Conservation (phyloP, 2,888 invertebrate species). For the Epinotia nisella region DNA sequence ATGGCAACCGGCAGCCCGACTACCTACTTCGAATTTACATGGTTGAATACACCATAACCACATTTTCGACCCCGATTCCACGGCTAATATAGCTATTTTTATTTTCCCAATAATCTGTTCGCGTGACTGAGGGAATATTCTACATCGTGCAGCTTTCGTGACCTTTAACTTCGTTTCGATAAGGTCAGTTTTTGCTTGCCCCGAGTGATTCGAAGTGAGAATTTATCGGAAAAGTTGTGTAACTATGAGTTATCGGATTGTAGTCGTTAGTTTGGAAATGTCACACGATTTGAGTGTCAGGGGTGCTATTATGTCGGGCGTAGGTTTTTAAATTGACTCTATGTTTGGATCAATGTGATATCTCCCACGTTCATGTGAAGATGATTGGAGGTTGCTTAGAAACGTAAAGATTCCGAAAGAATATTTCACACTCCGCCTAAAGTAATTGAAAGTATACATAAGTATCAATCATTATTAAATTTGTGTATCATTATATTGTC, state of each 20-base stretch:
- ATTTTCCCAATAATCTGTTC: slow-evolving; percentile 65
- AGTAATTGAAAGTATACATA: neutral
- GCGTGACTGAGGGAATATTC: slow-evolving; percentile 60
- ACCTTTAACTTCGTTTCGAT: slow-evolving; percentile 48
- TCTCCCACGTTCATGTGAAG: neutral
- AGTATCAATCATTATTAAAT: too few species aligned
- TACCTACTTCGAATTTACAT: slow-evolving; percentile 26
- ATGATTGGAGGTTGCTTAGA: neutral
- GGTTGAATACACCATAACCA: slow-evolving; percentile 64
- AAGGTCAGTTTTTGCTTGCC: slow-evolving; percentile 52
- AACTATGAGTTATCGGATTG: slow-evolving; percentile 47
- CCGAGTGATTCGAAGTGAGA: slow-evolving; percentile 42
- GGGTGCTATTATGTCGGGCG: slow-evolving; percentile 2
- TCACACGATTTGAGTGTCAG: slow-evolving; percentile 62
- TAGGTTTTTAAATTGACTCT: slow-evolving; percentile 8
- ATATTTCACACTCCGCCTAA: neutral
- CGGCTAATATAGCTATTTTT: slow-evolving; percentile 72
- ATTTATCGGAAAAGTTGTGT: slow-evolving; percentile 56
- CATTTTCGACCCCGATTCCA: slow-evolving; percentile 63
- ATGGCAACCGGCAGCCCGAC: slow-evolving; percentile 8
- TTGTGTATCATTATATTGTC: too few species aligned
- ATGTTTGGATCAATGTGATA: neutral
- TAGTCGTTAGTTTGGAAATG: slow-evolving; percentile 61
- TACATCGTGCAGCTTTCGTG: slow-evolving; percentile 44
- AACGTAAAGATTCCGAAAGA: neutral